phyloP scores from a whole-genome alignment of 92 coral and sea anemone species.

The Parazoanthus darwini region DNA sequence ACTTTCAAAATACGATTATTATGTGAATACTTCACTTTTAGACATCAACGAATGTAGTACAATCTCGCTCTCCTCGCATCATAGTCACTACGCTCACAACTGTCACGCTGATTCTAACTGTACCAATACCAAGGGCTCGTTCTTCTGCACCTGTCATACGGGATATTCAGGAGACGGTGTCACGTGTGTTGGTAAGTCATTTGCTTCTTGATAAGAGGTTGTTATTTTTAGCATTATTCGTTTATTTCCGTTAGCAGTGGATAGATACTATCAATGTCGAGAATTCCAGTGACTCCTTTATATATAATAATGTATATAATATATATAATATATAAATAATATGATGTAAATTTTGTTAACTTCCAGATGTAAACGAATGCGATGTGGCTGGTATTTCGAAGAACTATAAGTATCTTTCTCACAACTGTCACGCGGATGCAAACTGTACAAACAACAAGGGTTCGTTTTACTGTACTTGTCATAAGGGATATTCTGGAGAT shows the following conservation, averaged over 20 bases:
- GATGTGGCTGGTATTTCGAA: slow-evolving; percentile 36
- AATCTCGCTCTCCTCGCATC: slow-evolving; percentile 14
- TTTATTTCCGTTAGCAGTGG: background rate
- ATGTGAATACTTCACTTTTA: background rate
- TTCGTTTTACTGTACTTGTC: slow-evolving; percentile 68
- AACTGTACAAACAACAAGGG: slow-evolving; percentile 75
- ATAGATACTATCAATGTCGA: background rate
- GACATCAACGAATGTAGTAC: slow-evolving; percentile 69
- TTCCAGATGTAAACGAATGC: slow-evolving; percentile 75
- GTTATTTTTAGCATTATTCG: background rate
- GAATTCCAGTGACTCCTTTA: background rate
- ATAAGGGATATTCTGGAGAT: slow-evolving; percentile 66
- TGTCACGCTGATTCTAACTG: slow-evolving; percentile 74
- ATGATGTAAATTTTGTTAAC: background rate
- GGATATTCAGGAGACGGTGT: slow-evolving; percentile 83
- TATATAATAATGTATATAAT: background rate
- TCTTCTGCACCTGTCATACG: slow-evolving; percentile 66
- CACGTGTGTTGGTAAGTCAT: slow-evolving; percentile 60
- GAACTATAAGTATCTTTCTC: slow-evolving; percentile 52
- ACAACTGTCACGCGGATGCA: slow-evolving; percentile 76
- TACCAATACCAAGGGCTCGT: slow-evolving; percentile 76
- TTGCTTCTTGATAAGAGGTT: background rate
- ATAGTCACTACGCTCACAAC: slow-evolving; percentile 55
- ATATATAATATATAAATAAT: no score
- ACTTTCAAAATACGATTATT: background rate